These are phyloP conservation scores for Mythimna loreyi DNA, from an alignment of 2,888 invertebrate species.

Conservation along the genomic window DNA sequence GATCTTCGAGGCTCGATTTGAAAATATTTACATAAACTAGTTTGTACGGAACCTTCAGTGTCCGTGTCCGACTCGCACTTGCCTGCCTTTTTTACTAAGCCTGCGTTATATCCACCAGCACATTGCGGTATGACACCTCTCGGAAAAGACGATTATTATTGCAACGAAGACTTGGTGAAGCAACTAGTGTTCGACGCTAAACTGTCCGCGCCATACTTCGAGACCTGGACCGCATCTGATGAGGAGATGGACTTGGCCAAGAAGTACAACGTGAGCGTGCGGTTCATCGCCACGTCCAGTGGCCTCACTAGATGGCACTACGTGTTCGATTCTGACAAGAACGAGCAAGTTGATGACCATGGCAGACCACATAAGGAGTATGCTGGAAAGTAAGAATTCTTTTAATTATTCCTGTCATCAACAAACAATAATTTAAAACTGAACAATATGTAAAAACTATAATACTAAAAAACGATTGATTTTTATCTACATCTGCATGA, in stretches of 20 bases:
- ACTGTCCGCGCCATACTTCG: slow-evolving; percentile 91
- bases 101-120: slow-evolving; percentile 80
- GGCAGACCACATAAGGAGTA: slow-evolving; percentile 77
- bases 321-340: slow-evolving; percentile 91
- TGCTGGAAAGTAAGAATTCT: slow-evolving; percentile 75
- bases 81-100: not conserved
- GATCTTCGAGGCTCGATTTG: too few species aligned
- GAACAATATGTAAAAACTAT: too few species aligned
- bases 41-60: too few species aligned
- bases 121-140: slow-evolving; percentile 91
- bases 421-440: too few species aligned
- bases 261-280: slow-evolving; percentile 93
- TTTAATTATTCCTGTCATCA: not conserved
- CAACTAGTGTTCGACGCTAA: slow-evolving; percentile 97
- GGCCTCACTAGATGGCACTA: slow-evolving; percentile 97
- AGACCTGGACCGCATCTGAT: slow-evolving; percentile 88
- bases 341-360: slow-evolving; percentile 81
- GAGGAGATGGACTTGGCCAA: slow-evolving; percentile 90
- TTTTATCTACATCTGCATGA: too few species aligned
- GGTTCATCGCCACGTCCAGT: slow-evolving; percentile 97
- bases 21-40: too few species aligned
- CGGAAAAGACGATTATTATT: slow-evolving; percentile 94
- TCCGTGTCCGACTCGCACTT: too few species aligned
- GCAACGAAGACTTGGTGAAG: slow-evolving; percentile 96
- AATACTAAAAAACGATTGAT: too few species aligned